Evolutionary conservation across 2,888 invertebrate genomes (phyloP), one percentile per base, ranked within the genome.

Genomic region (Sphecodes monilicornis): DNA sequence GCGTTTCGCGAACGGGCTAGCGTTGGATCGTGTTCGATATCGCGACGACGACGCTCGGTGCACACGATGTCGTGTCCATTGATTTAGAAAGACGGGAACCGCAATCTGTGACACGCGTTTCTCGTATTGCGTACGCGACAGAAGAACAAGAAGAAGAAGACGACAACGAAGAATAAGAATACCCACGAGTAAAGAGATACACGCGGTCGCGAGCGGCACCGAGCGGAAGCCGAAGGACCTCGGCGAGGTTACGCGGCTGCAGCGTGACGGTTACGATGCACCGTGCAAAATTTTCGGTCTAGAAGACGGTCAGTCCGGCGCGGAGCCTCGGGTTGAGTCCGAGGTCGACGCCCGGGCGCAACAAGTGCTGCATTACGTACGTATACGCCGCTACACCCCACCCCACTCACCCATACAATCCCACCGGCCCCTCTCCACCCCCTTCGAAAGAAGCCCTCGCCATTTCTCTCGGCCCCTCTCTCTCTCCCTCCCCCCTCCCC

Each of bases 331-430:
- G 88, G 91, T 92, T 91, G 92, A 92, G 92, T 88, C 88, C 88
- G 94, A 94, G 94, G 94, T 94, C 94, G 94, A 94, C 94, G 94
- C 92, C 94, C 94, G 94, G 93, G 92, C 93, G 94, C 94, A 94
- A 94, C 94, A 94, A 94, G 94, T 94, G 94, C 94, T 93, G 93
- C 93, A 93, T 92, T 93, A 91, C 91, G 90, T 90, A 90, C 91
- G 90, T 92, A 91, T 90, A 92, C 90, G 90, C 90, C 86, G 88
- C 88, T 87, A 85, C 89, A 90, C 91, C 89, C 80, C 86, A 82
- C 80, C 80, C 82, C 88, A 60, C 84, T 85, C 79, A 78, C 80
- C 76, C 75, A 87, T 76, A 87, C 86, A 86, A 64, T 82, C 73
- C 71, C 77, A 81, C 83, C 72, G 66, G 76, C 74, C 84, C 78